phyloP scores from a whole-genome alignment of 2,113 vertebrate genomes.

The Chaetorhynchus papuensis region DNA sequence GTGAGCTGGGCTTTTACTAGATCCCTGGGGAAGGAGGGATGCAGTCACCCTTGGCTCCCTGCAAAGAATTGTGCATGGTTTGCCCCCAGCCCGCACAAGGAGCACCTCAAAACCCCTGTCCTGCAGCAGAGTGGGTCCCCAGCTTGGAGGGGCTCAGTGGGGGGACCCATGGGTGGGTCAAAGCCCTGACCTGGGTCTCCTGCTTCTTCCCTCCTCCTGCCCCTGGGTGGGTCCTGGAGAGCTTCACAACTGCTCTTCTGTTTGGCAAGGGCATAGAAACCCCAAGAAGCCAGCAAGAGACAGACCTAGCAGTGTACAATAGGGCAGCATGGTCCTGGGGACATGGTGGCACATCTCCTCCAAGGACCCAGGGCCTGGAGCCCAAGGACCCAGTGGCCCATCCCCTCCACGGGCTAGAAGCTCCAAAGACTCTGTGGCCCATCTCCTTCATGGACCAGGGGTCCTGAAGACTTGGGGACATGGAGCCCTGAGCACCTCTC shows the following conservation, averaged over 20 bases:
- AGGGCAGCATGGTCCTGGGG: fast-evolving
- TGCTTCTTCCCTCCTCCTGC: neutral
- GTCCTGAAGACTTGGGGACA: neutral
- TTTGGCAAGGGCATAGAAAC: neutral
- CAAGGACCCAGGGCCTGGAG: neutral
- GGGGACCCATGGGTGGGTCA: neutral
- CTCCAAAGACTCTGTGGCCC: neutral
- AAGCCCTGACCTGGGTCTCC: neutral
- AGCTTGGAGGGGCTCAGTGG: fast-evolving
- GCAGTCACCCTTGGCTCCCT: neutral
- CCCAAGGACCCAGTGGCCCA: neutral
- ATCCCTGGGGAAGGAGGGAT: neutral
- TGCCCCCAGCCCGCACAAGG: neutral
- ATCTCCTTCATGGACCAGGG: neutral
- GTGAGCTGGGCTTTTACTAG: neutral
- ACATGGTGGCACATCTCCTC: neutral
- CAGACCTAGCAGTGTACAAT: neutral
- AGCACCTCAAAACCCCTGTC: neutral
- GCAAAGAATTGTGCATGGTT: fast-evolving
- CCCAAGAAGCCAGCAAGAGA: neutral
- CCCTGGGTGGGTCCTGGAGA: neutral
- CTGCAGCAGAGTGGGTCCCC: neutral
- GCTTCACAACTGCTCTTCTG: neutral
- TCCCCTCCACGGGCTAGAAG: neutral
- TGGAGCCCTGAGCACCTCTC: neutral